Conservation (phyloP, 2,888 invertebrate genomes). For the Mimas tiliae region DNA sequence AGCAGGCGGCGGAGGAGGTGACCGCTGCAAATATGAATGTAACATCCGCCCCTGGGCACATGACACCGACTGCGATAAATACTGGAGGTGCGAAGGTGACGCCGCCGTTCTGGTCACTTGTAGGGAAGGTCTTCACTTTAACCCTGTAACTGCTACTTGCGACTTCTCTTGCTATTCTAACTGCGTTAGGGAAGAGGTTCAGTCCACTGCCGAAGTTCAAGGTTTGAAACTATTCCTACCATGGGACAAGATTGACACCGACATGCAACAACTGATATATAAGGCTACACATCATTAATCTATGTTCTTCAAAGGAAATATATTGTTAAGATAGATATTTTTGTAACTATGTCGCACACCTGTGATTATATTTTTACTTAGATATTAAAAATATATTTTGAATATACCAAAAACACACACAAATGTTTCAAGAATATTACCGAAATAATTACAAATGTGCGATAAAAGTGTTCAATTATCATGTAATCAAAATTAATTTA, state of each 20-base stretch:
- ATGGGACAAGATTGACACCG: slow-evolving; percentile 51
- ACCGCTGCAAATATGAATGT: slow-evolving; percentile 45
- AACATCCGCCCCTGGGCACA: slow-evolving; percentile 68
- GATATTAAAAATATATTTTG: too few relatives aligned
- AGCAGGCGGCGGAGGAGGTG: not conserved
- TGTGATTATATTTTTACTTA: not conserved
- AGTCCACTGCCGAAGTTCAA: slow-evolving; percentile 44
- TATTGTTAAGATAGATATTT: too few relatives aligned
- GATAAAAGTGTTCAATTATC: too few relatives aligned
- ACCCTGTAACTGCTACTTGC: slow-evolving; percentile 57
- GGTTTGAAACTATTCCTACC: slow-evolving; percentile 63
- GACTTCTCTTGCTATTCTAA: slow-evolving; percentile 66
- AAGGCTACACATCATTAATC: slow-evolving; percentile 28
- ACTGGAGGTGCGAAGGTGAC: slow-evolving; percentile 62
- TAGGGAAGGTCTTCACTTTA: slow-evolving; percentile 71
- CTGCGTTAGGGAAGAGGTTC: slow-evolving; percentile 50
- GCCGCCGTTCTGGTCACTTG: slow-evolving; percentile 52
- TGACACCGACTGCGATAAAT: slow-evolving; percentile 68
- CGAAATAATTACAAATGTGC: too few relatives aligned
- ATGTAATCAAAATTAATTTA: too few relatives aligned
- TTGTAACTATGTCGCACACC: not conserved
- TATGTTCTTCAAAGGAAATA: not conserved
- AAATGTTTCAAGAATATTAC: too few relatives aligned
- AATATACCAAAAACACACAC: too few relatives aligned
- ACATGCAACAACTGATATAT: slow-evolving; percentile 30